Base-by-base conservation (phyloP, 2,113 vertebrate species). In the Rhombomys opimus region DNA sequence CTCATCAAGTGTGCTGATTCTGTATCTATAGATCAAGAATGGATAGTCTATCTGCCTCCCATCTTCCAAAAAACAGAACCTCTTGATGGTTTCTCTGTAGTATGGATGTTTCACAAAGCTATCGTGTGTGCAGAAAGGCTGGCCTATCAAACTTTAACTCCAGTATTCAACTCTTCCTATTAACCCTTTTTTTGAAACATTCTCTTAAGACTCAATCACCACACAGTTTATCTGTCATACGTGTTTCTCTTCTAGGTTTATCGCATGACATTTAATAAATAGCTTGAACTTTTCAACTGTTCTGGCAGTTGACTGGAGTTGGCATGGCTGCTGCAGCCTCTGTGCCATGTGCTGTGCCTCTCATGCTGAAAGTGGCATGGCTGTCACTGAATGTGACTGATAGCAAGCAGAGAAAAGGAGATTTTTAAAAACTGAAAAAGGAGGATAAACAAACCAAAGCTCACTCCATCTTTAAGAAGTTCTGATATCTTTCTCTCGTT, bases 251-350 rank as follows among this genome's bases (percentile, higher is more conserved):
- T 93, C 86, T 91, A 95, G 68, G 91, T 97, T 93, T 97, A 76
- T 96, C 68, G 57, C 67, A 95, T 97, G 95, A 97, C 95, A 96
- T 97, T 97, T 95, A 98, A 96, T 97, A 97, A 97, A 97, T 97
- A 97, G 89, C 95, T 95, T 97, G 97, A 97, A 97, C 97, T 97
- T 96, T 97, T 98, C 96, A 97, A 98, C 96, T 97, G 96, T 94
- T 94, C 72, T 89, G 70, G 89, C 86, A 94, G 67, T 96, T 93
- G 89, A 95, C 61, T 93, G 90, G 67, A 57, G 18, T 78, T 97
- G 96, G 93, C 41, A 0, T 78, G 92, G 81, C 81, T 94, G 97
- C 70, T 95, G 10, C 63, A 91, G 92, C 50, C 63, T 10, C 10
- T 32, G 77, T n/a, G 41, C 87, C 52, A 10, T 73, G 50, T 67